A percentile compares a stretch with the other conserved stretches of the same genome.
These are phyloP conservation scores for Labroides dimidiatus DNA, from an alignment of 2,797 vertebrate species.

Conservation along the genomic window DNA sequence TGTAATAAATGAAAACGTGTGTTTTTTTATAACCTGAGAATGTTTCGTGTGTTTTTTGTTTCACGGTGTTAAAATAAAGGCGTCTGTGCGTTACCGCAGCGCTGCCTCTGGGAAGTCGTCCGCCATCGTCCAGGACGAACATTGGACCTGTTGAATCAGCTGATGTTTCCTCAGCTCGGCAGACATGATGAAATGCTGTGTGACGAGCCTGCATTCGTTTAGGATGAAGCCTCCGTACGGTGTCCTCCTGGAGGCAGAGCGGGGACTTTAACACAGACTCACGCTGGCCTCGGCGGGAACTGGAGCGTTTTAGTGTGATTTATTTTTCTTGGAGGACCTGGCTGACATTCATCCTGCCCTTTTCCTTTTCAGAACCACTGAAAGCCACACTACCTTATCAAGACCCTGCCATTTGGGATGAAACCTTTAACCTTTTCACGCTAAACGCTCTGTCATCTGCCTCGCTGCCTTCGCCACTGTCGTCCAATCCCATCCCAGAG, in stretches of 20 bases:
- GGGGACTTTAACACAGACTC: slow-evolving; percentile 20
- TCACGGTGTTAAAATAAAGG: no score
- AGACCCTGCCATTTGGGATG: slow-evolving; percentile 69
- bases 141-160: not conserved
- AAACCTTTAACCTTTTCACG: slow-evolving; percentile 79
- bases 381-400: slow-evolving; percentile 69
- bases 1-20: no score
- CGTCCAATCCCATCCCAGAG: slow-evolving; percentile 15
- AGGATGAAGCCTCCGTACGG: not conserved
- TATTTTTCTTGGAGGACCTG: slow-evolving; percentile 65
- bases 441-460: slow-evolving; percentile 70
- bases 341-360: slow-evolving; percentile 80
- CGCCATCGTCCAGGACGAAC: no score
- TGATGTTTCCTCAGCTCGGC: not conserved
- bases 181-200: no score
- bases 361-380: slow-evolving; percentile 66
- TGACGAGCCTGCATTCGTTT: not conserved
- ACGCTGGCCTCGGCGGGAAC: slow-evolving; percentile 31
- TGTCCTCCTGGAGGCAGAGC: slow-evolving; percentile 29
- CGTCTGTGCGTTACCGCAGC: no score
- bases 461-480: slow-evolving; percentile 22
- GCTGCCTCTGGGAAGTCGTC: no score
- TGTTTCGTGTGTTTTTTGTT: no score
- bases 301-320: slow-evolving; percentile 53
- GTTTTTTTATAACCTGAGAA: no score